These are phyloP conservation scores for Papilio aristodemus DNA, from an alignment of 1,140 invertebrate genomes.

Conservation along the genomic window DNA sequence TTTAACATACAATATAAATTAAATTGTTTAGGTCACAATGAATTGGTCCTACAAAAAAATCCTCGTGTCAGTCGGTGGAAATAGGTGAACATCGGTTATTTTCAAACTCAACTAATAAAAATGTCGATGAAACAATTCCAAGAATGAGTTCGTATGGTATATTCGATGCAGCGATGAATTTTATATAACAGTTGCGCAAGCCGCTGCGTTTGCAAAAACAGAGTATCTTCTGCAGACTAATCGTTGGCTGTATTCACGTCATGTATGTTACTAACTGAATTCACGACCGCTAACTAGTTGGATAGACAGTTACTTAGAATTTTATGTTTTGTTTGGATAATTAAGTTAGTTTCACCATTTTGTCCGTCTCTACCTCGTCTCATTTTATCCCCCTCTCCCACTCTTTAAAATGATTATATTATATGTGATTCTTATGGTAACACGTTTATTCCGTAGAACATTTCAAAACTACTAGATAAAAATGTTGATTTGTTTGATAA, in stretches of 20 bases:
- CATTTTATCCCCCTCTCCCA: too few relatives aligned
- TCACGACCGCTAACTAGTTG: neutral
- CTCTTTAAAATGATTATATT: too few relatives aligned
- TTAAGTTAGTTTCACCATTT: too few relatives aligned
- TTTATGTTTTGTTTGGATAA: too few relatives aligned
- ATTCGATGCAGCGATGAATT: neutral
- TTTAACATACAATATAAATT: too few relatives aligned
- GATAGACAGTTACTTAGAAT: neutral
- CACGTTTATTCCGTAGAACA: too few relatives aligned
- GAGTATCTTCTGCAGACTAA: neutral
- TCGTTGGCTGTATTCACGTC: neutral
- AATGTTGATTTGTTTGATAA: neutral
- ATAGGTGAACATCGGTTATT: neutral
- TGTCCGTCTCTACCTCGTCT: too few relatives aligned
- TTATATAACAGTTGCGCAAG: constrained; percentile 16
- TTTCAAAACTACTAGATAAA: too few relatives aligned
- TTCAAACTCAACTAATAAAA: constrained; percentile 8
- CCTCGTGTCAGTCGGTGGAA: too few relatives aligned
- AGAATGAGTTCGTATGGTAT: neutral
- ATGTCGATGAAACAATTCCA: neutral
- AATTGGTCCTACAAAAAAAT: too few relatives aligned
- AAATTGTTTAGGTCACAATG: too few relatives aligned
- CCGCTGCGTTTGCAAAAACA: neutral
- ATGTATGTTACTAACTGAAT: neutral
- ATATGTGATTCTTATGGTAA: too few relatives aligned